Percentiles rank a stretch among this genome's conserved stretches.
Conservation (phyloP, 1,140 invertebrate genomes). For the Holotrichia oblita region DNA sequence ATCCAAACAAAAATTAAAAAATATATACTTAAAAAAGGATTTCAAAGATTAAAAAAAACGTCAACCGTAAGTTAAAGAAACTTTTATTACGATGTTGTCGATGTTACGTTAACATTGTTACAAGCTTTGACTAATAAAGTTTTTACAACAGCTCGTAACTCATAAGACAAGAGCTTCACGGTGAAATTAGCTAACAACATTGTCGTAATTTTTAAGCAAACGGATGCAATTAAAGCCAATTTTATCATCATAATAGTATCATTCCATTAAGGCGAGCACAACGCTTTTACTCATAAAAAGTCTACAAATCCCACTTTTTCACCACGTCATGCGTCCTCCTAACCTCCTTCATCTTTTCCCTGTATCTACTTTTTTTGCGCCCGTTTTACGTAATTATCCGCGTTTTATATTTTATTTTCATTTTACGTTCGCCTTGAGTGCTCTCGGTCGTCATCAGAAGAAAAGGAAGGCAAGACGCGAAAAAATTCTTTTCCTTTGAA, state of each 20-base stretch:
- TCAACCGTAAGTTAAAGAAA: background rate
- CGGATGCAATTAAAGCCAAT: conserved; percentile 1
- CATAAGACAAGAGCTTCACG: background rate
- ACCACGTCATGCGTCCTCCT: background rate
- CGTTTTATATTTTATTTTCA: conserved; percentile 12
- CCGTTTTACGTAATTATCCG: conserved; percentile 21
- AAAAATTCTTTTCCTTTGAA: conserved; percentile 10
- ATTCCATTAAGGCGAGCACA: background rate
- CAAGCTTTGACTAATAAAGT: background rate
- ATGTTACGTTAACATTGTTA: background rate
- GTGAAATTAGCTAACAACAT: background rate
- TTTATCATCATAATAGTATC: background rate
- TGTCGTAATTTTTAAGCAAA: background rate
- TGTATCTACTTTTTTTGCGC: background rate
- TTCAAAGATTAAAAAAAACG: background rate
- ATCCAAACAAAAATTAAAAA: background rate
- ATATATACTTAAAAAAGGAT: too few species aligned
- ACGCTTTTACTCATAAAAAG: background rate
- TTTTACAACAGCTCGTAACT: conserved; percentile 4
- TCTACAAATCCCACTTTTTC: background rate
- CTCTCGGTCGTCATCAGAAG: background rate
- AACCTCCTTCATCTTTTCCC: background rate
- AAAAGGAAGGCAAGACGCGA: background rate
- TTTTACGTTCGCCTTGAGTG: conserved; percentile 22
- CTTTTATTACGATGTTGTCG: background rate